Evolutionary conservation across 2,797 vertebrate species (phyloP).

Genomic region (Diglossa cyanea): DNA sequence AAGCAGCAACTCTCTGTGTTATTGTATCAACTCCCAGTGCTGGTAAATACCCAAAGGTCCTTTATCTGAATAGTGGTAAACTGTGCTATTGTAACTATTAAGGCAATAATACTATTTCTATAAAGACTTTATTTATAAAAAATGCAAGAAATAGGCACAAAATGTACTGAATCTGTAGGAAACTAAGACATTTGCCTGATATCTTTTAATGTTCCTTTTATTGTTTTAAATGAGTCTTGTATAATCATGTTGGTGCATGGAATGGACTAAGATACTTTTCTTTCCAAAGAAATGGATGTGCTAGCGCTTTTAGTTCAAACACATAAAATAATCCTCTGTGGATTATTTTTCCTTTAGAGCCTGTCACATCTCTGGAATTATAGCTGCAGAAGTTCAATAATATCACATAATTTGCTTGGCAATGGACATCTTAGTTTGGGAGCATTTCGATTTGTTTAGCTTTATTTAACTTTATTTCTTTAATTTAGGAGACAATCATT

Average conservation of each 20-base stretch:
- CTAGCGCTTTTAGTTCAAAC: background rate
- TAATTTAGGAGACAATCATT: constrained; percentile 78
- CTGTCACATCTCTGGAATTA: background rate
- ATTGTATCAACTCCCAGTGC: background rate
- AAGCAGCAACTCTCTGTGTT: background rate
- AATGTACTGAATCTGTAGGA: background rate
- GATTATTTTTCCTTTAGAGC: constrained; percentile 1
- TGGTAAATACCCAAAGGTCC: background rate
- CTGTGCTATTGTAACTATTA: background rate
- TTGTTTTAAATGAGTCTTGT: background rate
- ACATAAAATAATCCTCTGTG: background rate
- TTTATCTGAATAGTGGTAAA: background rate
- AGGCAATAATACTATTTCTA: background rate
- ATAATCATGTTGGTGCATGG: background rate
- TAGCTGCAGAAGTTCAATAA: background rate
- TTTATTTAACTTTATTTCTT: constrained; percentile 43
- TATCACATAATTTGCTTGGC: background rate
- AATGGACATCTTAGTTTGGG: background rate
- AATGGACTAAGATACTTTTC: background rate
- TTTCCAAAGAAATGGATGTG: background rate
- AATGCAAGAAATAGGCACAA: background rate
- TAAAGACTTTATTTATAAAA: background rate
- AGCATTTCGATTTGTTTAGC: background rate
- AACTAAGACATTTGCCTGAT: background rate
- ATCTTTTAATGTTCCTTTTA: background rate